Evolutionary conservation across 2,888 invertebrate genomes (phyloP).

Genomic region (Hofmannophila pseudospretella): DNA sequence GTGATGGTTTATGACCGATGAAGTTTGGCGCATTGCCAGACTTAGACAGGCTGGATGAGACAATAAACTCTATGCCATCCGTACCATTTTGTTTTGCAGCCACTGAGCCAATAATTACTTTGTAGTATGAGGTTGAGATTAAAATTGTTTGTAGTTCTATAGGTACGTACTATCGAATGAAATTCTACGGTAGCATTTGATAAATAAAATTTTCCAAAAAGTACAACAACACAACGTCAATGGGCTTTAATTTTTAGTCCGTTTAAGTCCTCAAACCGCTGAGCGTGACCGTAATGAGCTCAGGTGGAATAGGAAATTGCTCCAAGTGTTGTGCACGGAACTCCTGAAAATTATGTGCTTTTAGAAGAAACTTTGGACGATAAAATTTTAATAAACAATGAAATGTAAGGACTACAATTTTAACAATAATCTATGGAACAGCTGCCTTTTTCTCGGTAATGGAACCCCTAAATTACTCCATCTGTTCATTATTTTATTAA

Average conservation of each 20-base stretch:
- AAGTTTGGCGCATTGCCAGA: constrained; percentile 38
- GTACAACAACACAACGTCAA: background rate
- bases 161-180: background rate
- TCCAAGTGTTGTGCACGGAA: no score
- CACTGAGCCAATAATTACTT: no score
- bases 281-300: background rate
- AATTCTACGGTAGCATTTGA: background rate
- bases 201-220: background rate
- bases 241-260: background rate
- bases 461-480: no score
- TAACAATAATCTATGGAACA: no score
- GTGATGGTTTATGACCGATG: constrained; percentile 17
- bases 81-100: background rate
- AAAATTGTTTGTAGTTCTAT: background rate
- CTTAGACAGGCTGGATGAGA: constrained; percentile 10
- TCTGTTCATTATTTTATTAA: constrained; percentile 1
- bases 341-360: background rate
- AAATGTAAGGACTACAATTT: no score
- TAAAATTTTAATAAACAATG: background rate
- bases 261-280: background rate
- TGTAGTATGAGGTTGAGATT: no score
- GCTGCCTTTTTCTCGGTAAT: no score
- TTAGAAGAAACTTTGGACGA: background rate
- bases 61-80: background rate
- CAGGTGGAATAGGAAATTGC: background rate